phyloP scores from a whole-genome alignment of 2,797 vertebrate genomes.

The Gephyroberyx darwinii region DNA sequence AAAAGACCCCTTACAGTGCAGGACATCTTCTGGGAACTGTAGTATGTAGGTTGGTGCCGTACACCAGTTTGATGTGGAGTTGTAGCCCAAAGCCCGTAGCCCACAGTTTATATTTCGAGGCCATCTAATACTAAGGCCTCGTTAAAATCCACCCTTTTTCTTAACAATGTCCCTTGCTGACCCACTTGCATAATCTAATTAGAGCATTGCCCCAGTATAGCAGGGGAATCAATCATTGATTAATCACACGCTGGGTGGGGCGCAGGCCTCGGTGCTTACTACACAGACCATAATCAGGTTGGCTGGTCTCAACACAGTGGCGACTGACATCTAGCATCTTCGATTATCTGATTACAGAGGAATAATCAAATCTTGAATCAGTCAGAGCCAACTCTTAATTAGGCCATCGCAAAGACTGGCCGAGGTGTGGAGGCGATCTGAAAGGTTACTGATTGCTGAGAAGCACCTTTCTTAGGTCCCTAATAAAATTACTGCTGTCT shows the following conservation, averaged over 20 bases:
- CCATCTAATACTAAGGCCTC: neutral
- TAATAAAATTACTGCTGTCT: constrained; percentile 48
- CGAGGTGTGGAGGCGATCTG: constrained; percentile 55
- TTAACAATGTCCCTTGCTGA: constrained; percentile 29
- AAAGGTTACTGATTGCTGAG: constrained; percentile 70
- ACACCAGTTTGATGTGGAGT: neutral
- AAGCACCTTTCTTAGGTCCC: constrained; percentile 42
- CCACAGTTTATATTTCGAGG: constrained; percentile 22
- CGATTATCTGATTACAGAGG: constrained; percentile 65
- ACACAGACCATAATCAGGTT: constrained; percentile 61
- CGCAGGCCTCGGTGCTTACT: constrained; percentile 55
- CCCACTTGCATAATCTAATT: constrained; percentile 50
- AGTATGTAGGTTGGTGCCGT: neutral
- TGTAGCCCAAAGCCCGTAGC: neutral
- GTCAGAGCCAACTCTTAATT: constrained; percentile 53
- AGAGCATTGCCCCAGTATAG: constrained; percentile 26
- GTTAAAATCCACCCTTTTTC: neutral
- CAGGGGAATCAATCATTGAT: constrained; percentile 55
- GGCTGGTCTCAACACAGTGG: constrained; percentile 41
- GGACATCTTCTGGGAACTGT: neutral
- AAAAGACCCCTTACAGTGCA: neutral
- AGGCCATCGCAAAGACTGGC: constrained; percentile 56
- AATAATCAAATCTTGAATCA: constrained; percentile 64
- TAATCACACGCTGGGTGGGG: constrained; percentile 48
- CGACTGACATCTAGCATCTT: constrained; percentile 59